Base-by-base conservation (phyloP, 2,888 invertebrate genomes). In the Isoperla grammatica region DNA sequence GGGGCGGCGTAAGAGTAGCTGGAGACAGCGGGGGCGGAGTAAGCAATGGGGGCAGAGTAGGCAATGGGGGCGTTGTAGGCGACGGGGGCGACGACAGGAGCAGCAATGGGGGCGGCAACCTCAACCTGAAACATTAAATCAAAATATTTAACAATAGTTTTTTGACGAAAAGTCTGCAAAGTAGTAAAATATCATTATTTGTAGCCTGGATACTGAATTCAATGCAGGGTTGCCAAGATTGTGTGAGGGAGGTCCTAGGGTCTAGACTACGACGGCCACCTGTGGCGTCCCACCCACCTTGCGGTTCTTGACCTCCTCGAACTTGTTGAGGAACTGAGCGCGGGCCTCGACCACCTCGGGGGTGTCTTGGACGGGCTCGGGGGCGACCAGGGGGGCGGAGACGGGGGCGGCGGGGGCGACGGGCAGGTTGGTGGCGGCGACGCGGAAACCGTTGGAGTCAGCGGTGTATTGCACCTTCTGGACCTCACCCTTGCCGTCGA, bases 351-450 rank as follows among this genome's bases (percentile, higher is more conserved):
- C 19, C n/a, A 53, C 53, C 53, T 53, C 53, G 53, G 20, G 19
- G 39, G 53, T 53, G 19, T 53, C 53, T 11, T 53, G 17, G 19
- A 53, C 53, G 17, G 37, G 39, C 39, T 37, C 19, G 6, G 46
- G 46, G 22, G 46, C 46, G 8, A 15, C 46, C 1, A 64, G 65
- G 2, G 55, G 62, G 19, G 17, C 12, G 20, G 46, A 2, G 19
- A 39, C 39, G n/a, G 19, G 20, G 8, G 17, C 48, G 48, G n/a
- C 57, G 37, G 73, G 71, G 22, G 68, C 78, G 56, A 77, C 76
- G 50, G 84, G 84, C 45, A 81, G 70, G 69, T 84, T 83, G 22
- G 81, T 81, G 43, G 80, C 83, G 2, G 84, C 83, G 43, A 83
- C 78, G 46, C 81, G 79, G 73, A 84, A 84, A 20, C 84, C 84